Evolutionary conservation across 2,113 vertebrate species (phyloP).

Genomic region (Corythaixoides concolor): DNA sequence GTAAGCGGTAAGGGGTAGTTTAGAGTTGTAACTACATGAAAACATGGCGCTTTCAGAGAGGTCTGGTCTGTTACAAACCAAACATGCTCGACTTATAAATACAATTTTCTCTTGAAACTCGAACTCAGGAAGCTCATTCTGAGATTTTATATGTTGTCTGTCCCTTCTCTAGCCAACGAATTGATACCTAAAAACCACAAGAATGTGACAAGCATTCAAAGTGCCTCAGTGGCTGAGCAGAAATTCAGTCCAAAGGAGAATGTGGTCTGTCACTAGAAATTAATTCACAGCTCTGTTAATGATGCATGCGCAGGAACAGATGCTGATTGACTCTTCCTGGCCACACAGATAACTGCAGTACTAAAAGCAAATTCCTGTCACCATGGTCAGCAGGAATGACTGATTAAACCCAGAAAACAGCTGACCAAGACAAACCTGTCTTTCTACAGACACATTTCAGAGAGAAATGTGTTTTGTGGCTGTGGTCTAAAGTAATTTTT

Average conservation of each 20-base stretch:
- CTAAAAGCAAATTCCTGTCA: constrained; percentile 1
- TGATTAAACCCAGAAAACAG: constrained; percentile 18
- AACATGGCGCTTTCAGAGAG: background rate
- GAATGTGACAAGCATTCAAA: background rate
- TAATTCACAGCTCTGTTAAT: constrained; percentile 7
- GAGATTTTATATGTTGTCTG: background rate
- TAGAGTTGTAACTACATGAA: background rate
- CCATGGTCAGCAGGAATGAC: background rate
- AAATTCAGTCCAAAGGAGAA: constrained; percentile 21
- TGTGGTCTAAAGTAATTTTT: background rate
- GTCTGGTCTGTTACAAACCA: background rate
- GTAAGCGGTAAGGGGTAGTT: background rate
- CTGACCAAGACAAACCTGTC: background rate
- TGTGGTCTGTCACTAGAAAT: background rate
- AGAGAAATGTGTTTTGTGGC: background rate
- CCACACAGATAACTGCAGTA: background rate
- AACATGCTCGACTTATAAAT: background rate
- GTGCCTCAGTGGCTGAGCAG: background rate
- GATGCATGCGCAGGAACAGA: background rate
- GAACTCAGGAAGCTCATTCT: background rate
- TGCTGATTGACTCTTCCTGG: constrained; percentile 45
- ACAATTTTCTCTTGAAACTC: background rate
- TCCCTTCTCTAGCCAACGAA: background rate
- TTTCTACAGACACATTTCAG: background rate
- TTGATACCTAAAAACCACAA: background rate